These are phyloP conservation scores for Drosophila eohydei DNA, from an alignment of 2,888 invertebrate genomes.

Conservation along the genomic window DNA sequence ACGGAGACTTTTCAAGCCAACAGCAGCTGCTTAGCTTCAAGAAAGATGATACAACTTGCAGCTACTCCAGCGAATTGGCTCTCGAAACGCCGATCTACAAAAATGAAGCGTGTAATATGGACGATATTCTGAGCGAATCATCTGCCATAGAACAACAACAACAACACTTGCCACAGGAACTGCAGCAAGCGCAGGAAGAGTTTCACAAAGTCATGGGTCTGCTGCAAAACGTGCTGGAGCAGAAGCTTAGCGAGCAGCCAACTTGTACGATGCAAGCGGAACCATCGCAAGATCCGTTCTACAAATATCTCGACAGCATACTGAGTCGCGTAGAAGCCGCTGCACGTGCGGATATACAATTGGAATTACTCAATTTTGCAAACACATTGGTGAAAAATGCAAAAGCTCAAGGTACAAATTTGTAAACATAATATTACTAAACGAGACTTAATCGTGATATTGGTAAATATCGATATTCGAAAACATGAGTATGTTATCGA, in stretches of 20 bases:
- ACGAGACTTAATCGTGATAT: not conserved
- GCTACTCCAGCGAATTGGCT: not conserved
- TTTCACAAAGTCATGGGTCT: slow-evolving; percentile 38
- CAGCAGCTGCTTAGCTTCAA: not conserved
- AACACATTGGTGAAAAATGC: slow-evolving; percentile 27
- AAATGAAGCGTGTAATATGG: not conserved
- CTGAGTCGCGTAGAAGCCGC: slow-evolving; percentile 36
- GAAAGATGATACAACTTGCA: not conserved
- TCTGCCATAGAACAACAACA: not conserved
- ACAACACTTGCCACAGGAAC: not conserved
- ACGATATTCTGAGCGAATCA: not conserved
- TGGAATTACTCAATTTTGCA: slow-evolving; percentile 42
- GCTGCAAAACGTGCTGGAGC: slow-evolving; percentile 25
- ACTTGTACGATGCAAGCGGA: not conserved
- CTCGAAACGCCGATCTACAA: not conserved
- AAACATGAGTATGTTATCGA: not conserved
- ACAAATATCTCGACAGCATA: slow-evolving; percentile 48
- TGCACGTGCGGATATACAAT: slow-evolving; percentile 43
- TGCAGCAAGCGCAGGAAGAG: slow-evolving; percentile 19
- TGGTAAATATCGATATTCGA: not conserved
- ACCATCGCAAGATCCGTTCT: slow-evolving; percentile 38
- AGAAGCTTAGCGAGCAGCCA: slow-evolving; percentile 16
- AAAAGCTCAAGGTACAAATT: not conserved
- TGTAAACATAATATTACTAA: not conserved
- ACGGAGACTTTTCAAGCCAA: not conserved